Evolutionary conservation across 2,113 vertebrate genomes (phyloP).

Genomic region (Albula goreensis): DNA sequence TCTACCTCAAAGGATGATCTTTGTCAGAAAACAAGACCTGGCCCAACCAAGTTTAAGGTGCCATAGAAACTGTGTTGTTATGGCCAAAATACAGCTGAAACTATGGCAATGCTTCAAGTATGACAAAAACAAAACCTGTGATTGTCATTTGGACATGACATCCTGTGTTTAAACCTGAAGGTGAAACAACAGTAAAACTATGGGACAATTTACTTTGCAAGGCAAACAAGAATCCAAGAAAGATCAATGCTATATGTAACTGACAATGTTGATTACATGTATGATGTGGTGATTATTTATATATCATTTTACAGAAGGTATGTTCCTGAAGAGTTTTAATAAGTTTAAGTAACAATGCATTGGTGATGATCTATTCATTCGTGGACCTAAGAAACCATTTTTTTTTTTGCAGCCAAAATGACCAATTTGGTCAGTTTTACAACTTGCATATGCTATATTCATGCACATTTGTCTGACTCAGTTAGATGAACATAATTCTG

Average conservation of each 20-base stretch:
- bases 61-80: slow-evolving; percentile 62
- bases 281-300: no score
- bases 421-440: no score
- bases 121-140: slow-evolving; percentile 50
- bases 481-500: neutral
- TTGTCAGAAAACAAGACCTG: slow-evolving; percentile 3
- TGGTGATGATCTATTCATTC: no score
- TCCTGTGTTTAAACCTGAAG: slow-evolving; percentile 46
- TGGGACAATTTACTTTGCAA: neutral
- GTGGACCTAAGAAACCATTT: no score
- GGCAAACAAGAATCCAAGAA: neutral
- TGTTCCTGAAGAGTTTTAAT: no score
- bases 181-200: slow-evolving; percentile 47
- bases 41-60: slow-evolving; percentile 24
- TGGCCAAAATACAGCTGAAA: slow-evolving; percentile 60
- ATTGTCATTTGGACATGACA: slow-evolving; percentile 55
- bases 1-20: slow-evolving; percentile 38
- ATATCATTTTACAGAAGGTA: no score
- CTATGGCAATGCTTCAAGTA: slow-evolving; percentile 61
- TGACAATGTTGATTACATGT: neutral
- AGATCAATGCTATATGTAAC: no score
- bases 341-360: no score
- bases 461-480: neutral
- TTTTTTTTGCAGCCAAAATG: no score
- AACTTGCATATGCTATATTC: neutral